Conservation (phyloP, 2,113 vertebrate species). For the Heterotis niloticus region DNA sequence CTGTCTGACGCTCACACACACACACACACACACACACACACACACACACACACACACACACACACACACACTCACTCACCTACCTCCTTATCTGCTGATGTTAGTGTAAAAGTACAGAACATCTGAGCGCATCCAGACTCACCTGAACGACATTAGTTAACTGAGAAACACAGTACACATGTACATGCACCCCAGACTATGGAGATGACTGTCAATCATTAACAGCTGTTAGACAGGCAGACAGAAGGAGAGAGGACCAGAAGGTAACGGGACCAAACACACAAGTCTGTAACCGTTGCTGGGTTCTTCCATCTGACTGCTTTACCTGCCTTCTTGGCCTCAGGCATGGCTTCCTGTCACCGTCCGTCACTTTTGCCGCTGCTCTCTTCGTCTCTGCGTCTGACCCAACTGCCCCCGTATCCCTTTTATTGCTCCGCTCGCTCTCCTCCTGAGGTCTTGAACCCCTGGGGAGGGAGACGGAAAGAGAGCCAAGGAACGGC, state of each 20-base stretch:
- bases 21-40: not conserved
- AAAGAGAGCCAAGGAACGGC: conserved; percentile 37
- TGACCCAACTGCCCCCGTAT: conserved; percentile 46
- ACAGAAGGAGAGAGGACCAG: not conserved
- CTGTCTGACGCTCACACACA: too few species aligned
- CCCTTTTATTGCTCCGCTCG: conserved; percentile 60
- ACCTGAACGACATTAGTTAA: not conserved
- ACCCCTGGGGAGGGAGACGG: conserved; percentile 10
- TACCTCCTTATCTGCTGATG: not conserved
- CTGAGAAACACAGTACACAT: not conserved
- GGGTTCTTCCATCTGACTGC: not conserved
- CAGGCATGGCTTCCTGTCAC: conserved; percentile 59
- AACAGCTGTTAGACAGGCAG: not conserved
- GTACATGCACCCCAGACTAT: not conserved
- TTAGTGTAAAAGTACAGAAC: not conserved
- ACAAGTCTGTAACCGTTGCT: not conserved
- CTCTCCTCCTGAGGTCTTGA: conserved; percentile 1
- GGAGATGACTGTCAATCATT: not conserved
- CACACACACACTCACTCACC: not conserved
- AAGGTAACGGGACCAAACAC: not conserved
- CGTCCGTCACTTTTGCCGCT: conserved; percentile 44
- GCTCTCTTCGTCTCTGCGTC: conserved; percentile 47
- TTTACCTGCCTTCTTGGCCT: conserved; percentile 64
- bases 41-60: not conserved
- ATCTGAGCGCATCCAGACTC: not conserved